phyloP scores from a whole-genome alignment of 2,797 vertebrate genomes.

The Characodon lateralis region DNA sequence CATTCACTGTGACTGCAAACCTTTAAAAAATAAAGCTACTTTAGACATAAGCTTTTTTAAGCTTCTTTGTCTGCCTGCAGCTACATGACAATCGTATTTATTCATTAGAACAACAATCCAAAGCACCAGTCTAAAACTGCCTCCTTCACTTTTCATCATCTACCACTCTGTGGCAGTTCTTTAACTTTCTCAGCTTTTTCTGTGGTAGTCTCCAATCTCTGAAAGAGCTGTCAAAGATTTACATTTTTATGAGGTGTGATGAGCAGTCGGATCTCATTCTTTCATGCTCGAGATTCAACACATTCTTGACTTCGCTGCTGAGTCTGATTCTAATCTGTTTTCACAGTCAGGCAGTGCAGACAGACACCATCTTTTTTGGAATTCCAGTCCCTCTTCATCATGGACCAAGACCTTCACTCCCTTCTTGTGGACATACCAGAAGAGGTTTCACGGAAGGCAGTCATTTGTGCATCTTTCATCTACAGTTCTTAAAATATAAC shows the following conservation, averaged over 20 bases:
- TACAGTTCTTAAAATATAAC: conserved; percentile 33
- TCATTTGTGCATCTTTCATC: conserved; percentile 19
- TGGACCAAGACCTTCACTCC: conserved; percentile 38
- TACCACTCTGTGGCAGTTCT: not conserved
- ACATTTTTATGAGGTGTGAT: conserved; percentile 43
- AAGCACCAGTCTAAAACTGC: not conserved
- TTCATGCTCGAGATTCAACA: conserved; percentile 58
- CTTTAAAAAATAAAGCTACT: no score
- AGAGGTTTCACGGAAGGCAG: conserved; percentile 41
- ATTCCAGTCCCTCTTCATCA: conserved; percentile 56
- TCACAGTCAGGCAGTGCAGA: conserved; percentile 61
- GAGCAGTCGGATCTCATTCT: conserved; percentile 39
- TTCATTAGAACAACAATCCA: no score
- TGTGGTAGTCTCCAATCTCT: conserved; percentile 15
- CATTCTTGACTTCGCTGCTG: conserved; percentile 67
- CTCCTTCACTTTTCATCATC: conserved; percentile 1
- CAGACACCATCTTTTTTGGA: conserved; percentile 69
- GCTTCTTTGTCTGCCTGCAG: no score
- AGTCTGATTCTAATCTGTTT: conserved; percentile 74
- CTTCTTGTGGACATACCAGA: conserved; percentile 50
- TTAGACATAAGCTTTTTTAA: no score
- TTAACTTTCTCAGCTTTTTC: conserved; percentile 1
- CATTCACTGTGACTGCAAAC: no score
- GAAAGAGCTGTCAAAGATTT: conserved; percentile 8
- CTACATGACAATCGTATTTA: no score